Base-by-base conservation (phyloP, 2,888 invertebrate genomes). In the Metalampra italica region DNA sequence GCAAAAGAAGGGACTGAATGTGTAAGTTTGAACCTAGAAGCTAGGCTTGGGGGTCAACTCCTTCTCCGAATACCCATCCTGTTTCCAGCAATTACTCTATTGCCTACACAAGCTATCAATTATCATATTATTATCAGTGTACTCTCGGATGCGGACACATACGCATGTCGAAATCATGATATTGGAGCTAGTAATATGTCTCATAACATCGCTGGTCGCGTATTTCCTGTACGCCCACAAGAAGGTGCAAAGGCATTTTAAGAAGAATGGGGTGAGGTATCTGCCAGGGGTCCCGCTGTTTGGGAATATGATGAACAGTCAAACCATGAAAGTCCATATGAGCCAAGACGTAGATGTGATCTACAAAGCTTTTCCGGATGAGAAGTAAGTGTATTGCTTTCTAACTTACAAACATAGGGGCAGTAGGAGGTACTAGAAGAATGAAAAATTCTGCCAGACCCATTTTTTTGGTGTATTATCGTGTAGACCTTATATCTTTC, bases 351-450 rank as follows among this genome's bases (percentile, higher is more conserved):
- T 82, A 0, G 65, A 75, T 48, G 59, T 51, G 0, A 60, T 80
- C 0, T 80, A 85, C 44, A 69, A 54, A n/a, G 72, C 77, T 4
- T 84, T 77, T 44, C 85, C 84, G 0, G 67, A 71, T 49, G 84
- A 85, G 53, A 77, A 62, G 81, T 80, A 50, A 63, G 71, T 64
- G 2, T 7, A 32, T 7, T 34, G 15, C n/a, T 36, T 8, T 36
- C 34, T 34, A n/a, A 22, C 22, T 22, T 22, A 3, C 2, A 22
- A 2, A 22, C 22, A 22, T 22, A n/a, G n/a, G n/a, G n/a, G n/a
- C n/a, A n/a, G n/a, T n/a, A n/a, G n/a, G n/a, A n/a, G n/a, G n/a
- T n/a, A n/a, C n/a, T n/a, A n/a, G n/a, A n/a, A n/a, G n/a, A n/a
- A n/a, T 22, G 2, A 22, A 22, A 22, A 22, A 3, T 22, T 22